A percentile compares a stretch with the other conserved stretches of the same genome.
Conservation (phyloP, 2,797 vertebrate species). For the Myotis daubentonii region DNA sequence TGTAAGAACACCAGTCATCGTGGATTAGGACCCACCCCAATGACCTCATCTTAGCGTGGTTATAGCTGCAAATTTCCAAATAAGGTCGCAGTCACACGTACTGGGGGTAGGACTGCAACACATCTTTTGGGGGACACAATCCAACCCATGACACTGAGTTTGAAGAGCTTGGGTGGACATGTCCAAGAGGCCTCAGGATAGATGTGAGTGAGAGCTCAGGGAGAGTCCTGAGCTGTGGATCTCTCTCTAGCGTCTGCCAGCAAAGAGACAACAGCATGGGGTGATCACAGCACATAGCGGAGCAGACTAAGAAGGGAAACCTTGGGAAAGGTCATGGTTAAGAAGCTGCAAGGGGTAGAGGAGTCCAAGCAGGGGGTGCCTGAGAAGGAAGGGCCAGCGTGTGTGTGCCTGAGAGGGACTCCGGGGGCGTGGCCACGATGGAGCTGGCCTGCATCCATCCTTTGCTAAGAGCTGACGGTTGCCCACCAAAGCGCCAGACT, state of each 20-base stretch:
- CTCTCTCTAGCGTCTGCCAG: background rate
- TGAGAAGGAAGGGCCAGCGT: background rate
- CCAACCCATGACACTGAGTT: background rate
- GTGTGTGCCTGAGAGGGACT: background rate
- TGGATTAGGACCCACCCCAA: background rate
- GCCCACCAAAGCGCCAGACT: background rate
- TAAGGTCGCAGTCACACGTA: background rate
- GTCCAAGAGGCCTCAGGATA: background rate
- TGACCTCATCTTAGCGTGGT: background rate
- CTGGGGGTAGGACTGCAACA: background rate
- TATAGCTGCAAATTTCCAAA: conserved; percentile 26
- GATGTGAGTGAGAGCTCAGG: background rate
- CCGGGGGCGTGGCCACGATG: accelerated
- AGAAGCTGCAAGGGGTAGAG: background rate
- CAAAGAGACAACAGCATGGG: background rate
- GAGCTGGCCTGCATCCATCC: background rate
- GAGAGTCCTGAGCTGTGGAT: background rate
- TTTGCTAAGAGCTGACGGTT: background rate
- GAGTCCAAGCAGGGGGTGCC: background rate
- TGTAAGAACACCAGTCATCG: background rate
- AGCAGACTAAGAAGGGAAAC: background rate
- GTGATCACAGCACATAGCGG: background rate
- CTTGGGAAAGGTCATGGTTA: background rate
- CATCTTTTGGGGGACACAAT: background rate
- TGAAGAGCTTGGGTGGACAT: background rate